Evolutionary conservation across 2,797 vertebrate species (phyloP), one percentile per base, ranked within the genome.

Genomic region (Centroberyx gerrardi): DNA sequence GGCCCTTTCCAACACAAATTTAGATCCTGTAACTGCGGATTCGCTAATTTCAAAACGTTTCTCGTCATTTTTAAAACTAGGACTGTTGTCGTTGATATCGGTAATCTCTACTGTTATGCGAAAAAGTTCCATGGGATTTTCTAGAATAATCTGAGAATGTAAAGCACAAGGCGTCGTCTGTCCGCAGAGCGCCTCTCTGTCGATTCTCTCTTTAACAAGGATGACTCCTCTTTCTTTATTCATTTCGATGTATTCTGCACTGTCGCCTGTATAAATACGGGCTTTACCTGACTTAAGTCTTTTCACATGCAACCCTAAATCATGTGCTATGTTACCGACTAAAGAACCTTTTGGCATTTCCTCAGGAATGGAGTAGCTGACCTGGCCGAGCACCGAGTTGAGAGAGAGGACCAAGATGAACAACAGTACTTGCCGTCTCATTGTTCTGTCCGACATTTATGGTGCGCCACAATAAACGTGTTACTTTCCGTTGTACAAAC

Each of bases 181-280:
- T 2, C 94, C 80, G 68, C 93, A 95, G 2, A 95, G 78, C 62
- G 88, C 49, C 74, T 94, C 96, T 75, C 96, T 93, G 67, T 97
- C 96, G 75, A 96, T 93, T 55, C 91, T 93, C 60, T 96, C 95
- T 48, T 89, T 95, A 53, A 97, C 89, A 8, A 95, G 90, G 86
- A 97, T 90, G 75, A 93, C 83, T 27, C 96, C 96, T 28, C 89
- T 95, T 49, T 89, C 84, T 82, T 92, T 87, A 77, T 92, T 94
- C 62, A 96, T 90, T 84, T 95, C 95, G 82, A 97, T 94, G 86
- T 95, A 96, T 60, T 93, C 82, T 6, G 44, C 65, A 4, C 64
- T 86, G 61, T 89, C 81, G 15, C 82, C 72, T 0, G 81, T 81
- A 55, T 74, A 84, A 17, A 92, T 62, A 0, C 87, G 86, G 2